phyloP scores from a whole-genome alignment of 1,140 invertebrate genomes.

The Ceratina japonica region DNA sequence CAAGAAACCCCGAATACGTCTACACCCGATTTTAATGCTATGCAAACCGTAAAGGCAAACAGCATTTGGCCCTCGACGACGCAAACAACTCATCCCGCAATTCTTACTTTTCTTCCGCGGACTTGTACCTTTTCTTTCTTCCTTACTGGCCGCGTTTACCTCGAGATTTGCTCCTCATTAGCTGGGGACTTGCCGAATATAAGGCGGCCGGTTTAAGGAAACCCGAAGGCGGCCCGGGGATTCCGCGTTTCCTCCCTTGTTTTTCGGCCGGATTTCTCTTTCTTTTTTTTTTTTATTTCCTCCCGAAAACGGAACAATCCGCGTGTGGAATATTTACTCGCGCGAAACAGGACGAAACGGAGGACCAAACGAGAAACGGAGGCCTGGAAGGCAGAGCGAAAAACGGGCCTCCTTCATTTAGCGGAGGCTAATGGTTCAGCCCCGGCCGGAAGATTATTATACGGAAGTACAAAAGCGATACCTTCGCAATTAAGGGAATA shows the following conservation, averaged over 20 bases:
- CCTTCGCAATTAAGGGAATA: slow-evolving; percentile 56
- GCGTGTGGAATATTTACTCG: slow-evolving; percentile 43
- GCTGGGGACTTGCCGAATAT: slow-evolving; percentile 41
- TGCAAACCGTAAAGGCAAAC: slow-evolving; percentile 31
- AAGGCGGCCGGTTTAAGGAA: slow-evolving; percentile 30
- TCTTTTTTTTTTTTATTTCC: not conserved
- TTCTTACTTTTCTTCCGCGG: slow-evolving; percentile 2
- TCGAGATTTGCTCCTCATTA: slow-evolving; percentile 72
- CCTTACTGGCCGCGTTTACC: slow-evolving; percentile 59
- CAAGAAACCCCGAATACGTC: not conserved
- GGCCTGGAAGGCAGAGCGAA: slow-evolving; percentile 24
- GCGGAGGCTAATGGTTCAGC: slow-evolving; percentile 69
- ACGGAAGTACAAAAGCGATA: slow-evolving; percentile 71
- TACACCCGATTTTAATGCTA: slow-evolving; percentile 2
- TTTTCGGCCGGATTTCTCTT: not conserved
- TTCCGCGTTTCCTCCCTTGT: slow-evolving; percentile 12
- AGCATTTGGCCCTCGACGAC: slow-evolving; percentile 21
- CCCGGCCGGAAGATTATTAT: slow-evolving; percentile 68
- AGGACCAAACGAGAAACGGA: slow-evolving; percentile 51
- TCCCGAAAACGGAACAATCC: slow-evolving; percentile 54
- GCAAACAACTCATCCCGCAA: slow-evolving; percentile 32
- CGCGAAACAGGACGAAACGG: slow-evolving; percentile 45
- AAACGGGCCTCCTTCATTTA: slow-evolving; percentile 65
- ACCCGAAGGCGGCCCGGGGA: slow-evolving; percentile 31
- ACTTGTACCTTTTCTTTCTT: not conserved